Percentiles rank a stretch among this genome's conserved stretches.
Conservation (phyloP, 2,888 invertebrate species). For the Synanthedon tipuliformis region DNA sequence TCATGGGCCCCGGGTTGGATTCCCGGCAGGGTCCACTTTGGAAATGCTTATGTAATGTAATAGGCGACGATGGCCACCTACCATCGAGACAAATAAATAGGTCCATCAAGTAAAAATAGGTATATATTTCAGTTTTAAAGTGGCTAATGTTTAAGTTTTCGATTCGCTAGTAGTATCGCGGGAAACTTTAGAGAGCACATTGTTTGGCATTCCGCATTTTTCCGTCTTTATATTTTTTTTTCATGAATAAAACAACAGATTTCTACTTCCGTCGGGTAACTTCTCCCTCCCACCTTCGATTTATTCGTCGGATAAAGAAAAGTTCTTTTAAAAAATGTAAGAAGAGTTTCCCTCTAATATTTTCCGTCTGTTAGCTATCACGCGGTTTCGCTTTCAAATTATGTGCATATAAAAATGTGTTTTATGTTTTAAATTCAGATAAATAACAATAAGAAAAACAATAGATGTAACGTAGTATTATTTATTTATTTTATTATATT, state of each 20-base stretch:
- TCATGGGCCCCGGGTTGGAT: no score
- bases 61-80: no score
- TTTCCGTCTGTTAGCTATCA: slow-evolving; percentile 61
- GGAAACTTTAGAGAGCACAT: slow-evolving; percentile 24
- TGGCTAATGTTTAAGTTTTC: slow-evolving; percentile 5
- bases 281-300: slow-evolving; percentile 68
- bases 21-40: no score
- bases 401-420: slow-evolving; percentile 56
- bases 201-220: slow-evolving; percentile 44
- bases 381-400: slow-evolving; percentile 46
- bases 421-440: slow-evolving; percentile 26
- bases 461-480: no score
- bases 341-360: slow-evolving; percentile 63
- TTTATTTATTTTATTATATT: no score
- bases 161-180: slow-evolving; percentile 25
- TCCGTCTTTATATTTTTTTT: slow-evolving; percentile 46
- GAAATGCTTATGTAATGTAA: no score
- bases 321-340: slow-evolving; percentile 63
- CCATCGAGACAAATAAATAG: no score
- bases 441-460: neutral
- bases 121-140: neutral
- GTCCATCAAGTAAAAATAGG: no score
- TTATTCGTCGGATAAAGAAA: slow-evolving; percentile 66
- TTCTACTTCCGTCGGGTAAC: slow-evolving; percentile 56
- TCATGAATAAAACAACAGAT: slow-evolving; percentile 71